These are phyloP conservation scores for Luscinia luscinia DNA, from an alignment of 2,797 vertebrate species.

Conservation along the genomic window DNA sequence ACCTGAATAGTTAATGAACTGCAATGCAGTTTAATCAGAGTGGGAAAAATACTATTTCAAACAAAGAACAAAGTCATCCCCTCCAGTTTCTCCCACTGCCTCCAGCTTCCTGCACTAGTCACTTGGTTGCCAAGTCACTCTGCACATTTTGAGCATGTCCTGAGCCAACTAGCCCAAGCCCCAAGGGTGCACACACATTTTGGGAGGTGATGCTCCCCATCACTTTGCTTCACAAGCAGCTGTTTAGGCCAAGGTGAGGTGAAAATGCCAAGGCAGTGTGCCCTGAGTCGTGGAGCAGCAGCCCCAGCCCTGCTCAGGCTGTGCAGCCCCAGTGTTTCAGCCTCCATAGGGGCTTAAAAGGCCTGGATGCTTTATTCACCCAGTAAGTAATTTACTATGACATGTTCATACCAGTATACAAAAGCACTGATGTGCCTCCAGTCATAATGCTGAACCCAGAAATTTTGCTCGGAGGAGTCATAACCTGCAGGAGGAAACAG, in stretches of 20 bases:
- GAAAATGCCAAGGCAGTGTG: not conserved
- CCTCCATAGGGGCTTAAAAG: accelerated
- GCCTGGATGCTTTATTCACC: not conserved
- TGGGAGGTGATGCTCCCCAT: not conserved
- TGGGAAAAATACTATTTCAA: not conserved
- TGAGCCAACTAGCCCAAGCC: not conserved
- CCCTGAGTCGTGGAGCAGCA: not conserved
- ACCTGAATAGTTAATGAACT: constrained; percentile 69
- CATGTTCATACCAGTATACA: not conserved
- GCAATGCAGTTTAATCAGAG: constrained; percentile 48
- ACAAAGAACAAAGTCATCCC: constrained; percentile 33
- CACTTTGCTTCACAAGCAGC: not conserved
- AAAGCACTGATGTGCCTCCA: not conserved
- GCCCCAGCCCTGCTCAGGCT: not conserved
- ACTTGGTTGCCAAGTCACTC: not conserved
- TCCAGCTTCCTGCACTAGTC: not conserved
- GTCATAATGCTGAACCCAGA: not conserved
- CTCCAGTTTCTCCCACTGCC: not conserved
- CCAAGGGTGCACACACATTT: not conserved
- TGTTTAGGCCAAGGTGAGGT: not conserved
- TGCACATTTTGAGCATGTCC: accelerated
- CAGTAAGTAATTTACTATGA: not conserved
- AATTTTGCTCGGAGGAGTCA: not conserved
- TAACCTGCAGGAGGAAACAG: not conserved
- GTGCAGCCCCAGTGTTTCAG: not conserved